Base-by-base conservation (phyloP, 2,888 invertebrate genomes). In the Caenorhabditis imperialis region DNA sequence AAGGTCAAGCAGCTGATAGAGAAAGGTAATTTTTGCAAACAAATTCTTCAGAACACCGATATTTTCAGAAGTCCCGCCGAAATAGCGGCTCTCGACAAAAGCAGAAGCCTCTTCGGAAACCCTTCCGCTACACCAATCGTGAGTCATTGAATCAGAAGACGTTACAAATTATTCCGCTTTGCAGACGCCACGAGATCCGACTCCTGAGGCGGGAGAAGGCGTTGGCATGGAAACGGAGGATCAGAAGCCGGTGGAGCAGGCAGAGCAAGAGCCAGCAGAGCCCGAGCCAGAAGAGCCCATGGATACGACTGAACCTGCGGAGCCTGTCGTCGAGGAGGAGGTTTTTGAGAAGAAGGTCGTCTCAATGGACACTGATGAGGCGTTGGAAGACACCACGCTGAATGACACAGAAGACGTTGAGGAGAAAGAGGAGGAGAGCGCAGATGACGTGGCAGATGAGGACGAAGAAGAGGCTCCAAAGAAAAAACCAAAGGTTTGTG, bases 31-130 rank as follows among this genome's bases (percentile, higher is more conserved):
- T 40, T 37, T 10, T 18, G 22, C 14, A 10, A 20, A n/a, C n/a
- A 4, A 1, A 23, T n/a, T 14, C 27, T 16, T 25, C 22, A 25
- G n/a, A n/a, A n/a, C n/a, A n/a, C n/a, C n/a, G n/a, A 8, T 22
- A 12, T 23, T 54, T 65, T 55, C 51, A 69, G 69, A 27, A 22
- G 53, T 25, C 58, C 69, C 1, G 12, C 45, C 12, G 53, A 58
- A 16, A 40, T 51, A 38, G 45, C 69, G 2, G 44, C 53, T 12
- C 51, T 75, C 3, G 58, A 70, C 38, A 75, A 75, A 48, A 76
- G 71, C 45, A 67, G 48, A 30, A 67, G 78, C 10, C 53, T 78
- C 3, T 78, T 78, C 25, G 78, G 78, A 10, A 75, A 75, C 5
- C 57, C 72, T 37, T 55, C 67, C 1, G 61, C 53, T 25, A 50